Evolutionary conservation across 2,888 invertebrate genomes (phyloP).

Genomic region (Harpalus rufipes): DNA sequence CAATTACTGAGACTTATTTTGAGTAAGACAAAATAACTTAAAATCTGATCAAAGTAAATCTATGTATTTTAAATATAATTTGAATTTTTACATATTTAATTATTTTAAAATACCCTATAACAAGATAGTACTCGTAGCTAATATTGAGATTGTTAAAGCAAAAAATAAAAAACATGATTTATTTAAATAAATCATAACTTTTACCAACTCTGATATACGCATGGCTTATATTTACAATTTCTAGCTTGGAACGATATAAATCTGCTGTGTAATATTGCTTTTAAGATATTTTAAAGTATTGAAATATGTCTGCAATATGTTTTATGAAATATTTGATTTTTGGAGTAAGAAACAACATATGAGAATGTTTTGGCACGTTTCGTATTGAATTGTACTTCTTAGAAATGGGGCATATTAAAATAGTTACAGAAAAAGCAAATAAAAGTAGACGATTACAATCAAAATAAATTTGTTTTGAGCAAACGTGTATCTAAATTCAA

Average conservation of each 20-base stretch:
- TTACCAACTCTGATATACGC: too few relatives aligned
- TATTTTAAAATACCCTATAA: too few relatives aligned
- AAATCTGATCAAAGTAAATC: too few relatives aligned
- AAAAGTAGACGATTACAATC: background rate
- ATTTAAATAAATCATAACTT: too few relatives aligned
- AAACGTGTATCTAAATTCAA: constrained; percentile 23
- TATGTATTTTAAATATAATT: too few relatives aligned
- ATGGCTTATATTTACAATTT: background rate
- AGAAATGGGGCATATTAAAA: background rate
- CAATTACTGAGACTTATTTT: too few relatives aligned
- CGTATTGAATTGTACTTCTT: too few relatives aligned
- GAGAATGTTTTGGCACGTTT: background rate
- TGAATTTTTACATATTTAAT: too few relatives aligned
- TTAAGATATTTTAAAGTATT: background rate
- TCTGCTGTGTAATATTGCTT: background rate
- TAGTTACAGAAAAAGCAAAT: constrained; percentile 4
- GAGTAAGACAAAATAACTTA: too few relatives aligned
- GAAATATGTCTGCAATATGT: background rate
- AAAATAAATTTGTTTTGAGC: background rate
- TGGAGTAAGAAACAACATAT: background rate
- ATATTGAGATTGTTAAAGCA: too few relatives aligned
- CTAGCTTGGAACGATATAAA: background rate
- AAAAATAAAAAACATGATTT: too few relatives aligned
- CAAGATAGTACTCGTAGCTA: too few relatives aligned
- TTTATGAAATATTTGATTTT: background rate